phyloP scores from a whole-genome alignment of 2,797 vertebrate species.

The Lepus oiostolus region DNA sequence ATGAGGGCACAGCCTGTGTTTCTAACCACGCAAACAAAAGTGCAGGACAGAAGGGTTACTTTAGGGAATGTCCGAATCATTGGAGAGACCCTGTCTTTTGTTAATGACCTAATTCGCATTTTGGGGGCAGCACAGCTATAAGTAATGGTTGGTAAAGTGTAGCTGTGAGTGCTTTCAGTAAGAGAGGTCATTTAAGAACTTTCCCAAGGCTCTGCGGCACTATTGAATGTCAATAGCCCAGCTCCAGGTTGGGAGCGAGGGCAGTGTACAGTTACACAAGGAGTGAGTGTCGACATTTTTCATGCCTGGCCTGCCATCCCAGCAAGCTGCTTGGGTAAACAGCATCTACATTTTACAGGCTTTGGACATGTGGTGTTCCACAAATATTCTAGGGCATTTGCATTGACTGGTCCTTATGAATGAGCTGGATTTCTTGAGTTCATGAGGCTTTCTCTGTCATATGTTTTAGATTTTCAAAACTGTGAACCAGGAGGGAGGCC shows the following conservation, averaged over 20 bases:
- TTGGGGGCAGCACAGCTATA: neutral
- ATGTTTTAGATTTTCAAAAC: constrained; percentile 85
- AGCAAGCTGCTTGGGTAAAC: constrained; percentile 72
- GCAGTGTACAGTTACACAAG: constrained; percentile 75
- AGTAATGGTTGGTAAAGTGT: constrained; percentile 11
- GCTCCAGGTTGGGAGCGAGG: constrained; percentile 65
- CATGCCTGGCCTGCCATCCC: constrained; percentile 52
- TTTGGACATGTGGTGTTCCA: constrained; percentile 52
- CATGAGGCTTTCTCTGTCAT: constrained; percentile 72
- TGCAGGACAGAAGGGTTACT: neutral
- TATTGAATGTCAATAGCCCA: constrained; percentile 73
- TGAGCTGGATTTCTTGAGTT: constrained; percentile 76
- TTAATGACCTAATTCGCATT: constrained; percentile 67
- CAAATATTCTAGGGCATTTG: constrained; percentile 23
- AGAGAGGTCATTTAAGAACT: constrained; percentile 75
- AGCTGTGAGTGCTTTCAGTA: constrained; percentile 56
- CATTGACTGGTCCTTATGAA: constrained; percentile 78
- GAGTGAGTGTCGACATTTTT: constrained; percentile 69
- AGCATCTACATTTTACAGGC: constrained; percentile 70
- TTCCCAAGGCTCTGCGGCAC: constrained; percentile 64
- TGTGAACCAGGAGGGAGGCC: constrained; percentile 69
- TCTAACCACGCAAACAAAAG: neutral
- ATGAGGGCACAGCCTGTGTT: neutral
- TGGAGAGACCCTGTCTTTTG: constrained; percentile 74
- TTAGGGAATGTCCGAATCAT: constrained; percentile 86